phyloP scores from a whole-genome alignment of 2,113 vertebrate genomes.

The Lophius piscatorius region DNA sequence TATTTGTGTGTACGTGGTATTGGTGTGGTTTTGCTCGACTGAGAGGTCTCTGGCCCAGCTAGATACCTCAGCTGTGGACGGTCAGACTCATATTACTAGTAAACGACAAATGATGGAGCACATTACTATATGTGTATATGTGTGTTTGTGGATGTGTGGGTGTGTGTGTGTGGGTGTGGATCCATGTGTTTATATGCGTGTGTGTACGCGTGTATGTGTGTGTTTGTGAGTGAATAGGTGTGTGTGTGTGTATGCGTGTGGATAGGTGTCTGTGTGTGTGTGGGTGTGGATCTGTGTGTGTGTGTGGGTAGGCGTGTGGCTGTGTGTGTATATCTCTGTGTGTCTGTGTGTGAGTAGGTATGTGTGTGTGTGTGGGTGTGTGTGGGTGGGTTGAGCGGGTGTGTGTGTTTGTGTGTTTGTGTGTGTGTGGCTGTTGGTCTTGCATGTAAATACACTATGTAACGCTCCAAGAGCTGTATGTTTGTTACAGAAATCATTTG shows the following conservation, averaged over 20 bases:
- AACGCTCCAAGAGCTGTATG: background rate
- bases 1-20: constrained; percentile 48
- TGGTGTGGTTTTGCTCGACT: constrained; percentile 60
- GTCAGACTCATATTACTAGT: constrained; percentile 66
- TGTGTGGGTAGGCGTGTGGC: too few relatives aligned
- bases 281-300: too few relatives aligned
- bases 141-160: background rate
- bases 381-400: too few relatives aligned
- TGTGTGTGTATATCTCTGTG: too few relatives aligned
- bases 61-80: constrained; percentile 73
- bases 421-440: background rate
- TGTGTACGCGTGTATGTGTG: too few relatives aligned
- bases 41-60: constrained; percentile 55
- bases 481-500: background rate
- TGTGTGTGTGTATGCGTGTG: too few relatives aligned
- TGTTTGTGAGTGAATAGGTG: too few relatives aligned
- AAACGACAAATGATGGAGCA: constrained; percentile 67
- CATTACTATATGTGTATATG: constrained; percentile 17
- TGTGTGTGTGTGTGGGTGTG: too few relatives aligned
- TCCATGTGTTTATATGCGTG: background rate
- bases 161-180: constrained; percentile 1
- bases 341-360: too few relatives aligned
- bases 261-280: too few relatives aligned
- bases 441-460: background rate
- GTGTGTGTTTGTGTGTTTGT: too few relatives aligned